Evolutionary conservation across 1,140 invertebrate genomes (phyloP), one percentile per base, ranked within the genome.

Genomic region (Myzus persicae): DNA sequence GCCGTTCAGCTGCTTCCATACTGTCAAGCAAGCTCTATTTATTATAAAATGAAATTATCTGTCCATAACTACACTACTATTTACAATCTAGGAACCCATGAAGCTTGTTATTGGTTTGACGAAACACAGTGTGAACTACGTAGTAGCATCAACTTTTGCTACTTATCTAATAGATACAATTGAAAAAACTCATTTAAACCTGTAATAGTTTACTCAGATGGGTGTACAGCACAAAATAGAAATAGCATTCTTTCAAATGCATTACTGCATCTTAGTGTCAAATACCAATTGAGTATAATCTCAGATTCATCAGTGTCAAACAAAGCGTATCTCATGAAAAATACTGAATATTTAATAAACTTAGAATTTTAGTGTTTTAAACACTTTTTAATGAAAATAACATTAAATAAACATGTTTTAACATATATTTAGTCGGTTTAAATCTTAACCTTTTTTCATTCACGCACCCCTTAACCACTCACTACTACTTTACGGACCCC

Each of bases 91-190:
- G n/a, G 46, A 22, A 44, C 24, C 7, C 85, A 44, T 20, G 40
- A 88, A 44, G 40, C 42, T 44, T 88, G 40, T 48, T 88, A 44
- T 88, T 48, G 40, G 85, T 88, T 42, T 42, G 42, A 88, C n/a
- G 36, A 88, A 26, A 48, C 42, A 88, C 42, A 88, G 18, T 42
- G n/a, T 44, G 42, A 88, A 38, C 31, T 88, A n/a, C n/a, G n/a
- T n/a, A 20, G 46, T 48, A 6, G 40, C 85, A 88, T 44, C 40
- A 31, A 22, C 3, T 3, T 88, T 88, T 48, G 24, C 85, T 22
- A 24, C 85, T 7, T 44, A 9, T 88, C 40, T 88, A 0, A 3
- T 14, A 1, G 67, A 36, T 81, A 36, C 67, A 81, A 81, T 81
- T n/a, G 67, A 76, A n/a, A 36, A 81, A 81, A 36, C 67, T 81